These are phyloP conservation scores for Empidonax alnorum DNA, from an alignment of 2,113 vertebrate genomes.

Conservation along the genomic window DNA sequence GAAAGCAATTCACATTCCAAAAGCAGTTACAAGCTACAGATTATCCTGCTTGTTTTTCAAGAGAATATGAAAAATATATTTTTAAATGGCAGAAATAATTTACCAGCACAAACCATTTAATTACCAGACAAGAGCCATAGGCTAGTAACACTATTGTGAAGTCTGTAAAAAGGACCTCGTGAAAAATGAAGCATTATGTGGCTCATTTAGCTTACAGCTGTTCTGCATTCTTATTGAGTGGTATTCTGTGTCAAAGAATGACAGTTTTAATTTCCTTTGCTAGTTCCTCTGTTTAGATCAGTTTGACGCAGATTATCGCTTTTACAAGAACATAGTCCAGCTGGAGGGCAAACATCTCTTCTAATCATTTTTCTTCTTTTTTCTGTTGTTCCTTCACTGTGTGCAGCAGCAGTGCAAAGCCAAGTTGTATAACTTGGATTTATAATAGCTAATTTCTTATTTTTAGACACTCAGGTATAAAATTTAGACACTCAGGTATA, in stretches of 20 bases:
- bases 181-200: not conserved
- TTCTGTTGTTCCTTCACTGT: not conserved
- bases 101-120: not conserved
- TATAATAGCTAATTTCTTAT: not conserved
- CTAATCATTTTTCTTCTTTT: not conserved
- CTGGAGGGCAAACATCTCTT: slow-evolving; percentile 22
- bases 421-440: not conserved
- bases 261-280: slow-evolving; percentile 38
- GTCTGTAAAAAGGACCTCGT: not conserved
- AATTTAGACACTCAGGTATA: not conserved
- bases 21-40: not conserved
- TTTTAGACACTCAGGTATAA: not conserved
- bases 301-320: slow-evolving; percentile 29
- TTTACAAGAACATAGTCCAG: slow-evolving; percentile 34
- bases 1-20: not conserved
- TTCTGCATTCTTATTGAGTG: not conserved
- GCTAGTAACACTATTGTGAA: not conserved
- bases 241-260: slow-evolving; percentile 5
- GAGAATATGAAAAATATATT: not conserved
- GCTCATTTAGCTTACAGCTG: slow-evolving; percentile 27
- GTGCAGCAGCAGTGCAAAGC: not conserved
- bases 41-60: not conserved
- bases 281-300: slow-evolving; percentile 25
- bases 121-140: not conserved
- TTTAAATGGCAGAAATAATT: not conserved